Base-by-base conservation (phyloP, 1,140 invertebrate species). In the Dufourea novaeangliae region DNA sequence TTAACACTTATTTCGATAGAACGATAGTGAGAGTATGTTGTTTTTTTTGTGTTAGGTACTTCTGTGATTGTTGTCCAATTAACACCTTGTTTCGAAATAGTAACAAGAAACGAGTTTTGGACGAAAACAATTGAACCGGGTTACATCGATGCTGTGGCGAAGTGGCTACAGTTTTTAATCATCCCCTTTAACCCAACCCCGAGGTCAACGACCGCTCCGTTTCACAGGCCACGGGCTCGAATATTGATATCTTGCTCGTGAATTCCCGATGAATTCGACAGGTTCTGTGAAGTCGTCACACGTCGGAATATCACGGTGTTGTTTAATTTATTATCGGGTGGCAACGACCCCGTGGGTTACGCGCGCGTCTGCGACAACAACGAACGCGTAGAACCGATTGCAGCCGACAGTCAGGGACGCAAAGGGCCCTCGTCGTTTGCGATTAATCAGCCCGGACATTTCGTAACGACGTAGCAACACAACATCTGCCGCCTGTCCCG, bases 381-480 rank as follows among this genome's bases (percentile, higher is more conserved):
- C 72, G 81, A 69, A 74, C 70, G 74, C 61, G 61, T 84, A 79
- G 78, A 62, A 74, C 85, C 86, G 88, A 88, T 91, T 91, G 90
- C 86, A 71, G 64, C 72, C 81, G 89, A 91, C 90, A 90, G 89
- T 90, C 90, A 88, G 89, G 83, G 83, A 87, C 80, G 86, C 86
- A 78, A 88, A 91, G 88, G 82, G 86, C 82, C 79, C 88, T 90
- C 84, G 77, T 87, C 76, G 86, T 85, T 63, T 80, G 85, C 86
- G 85, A 91, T 91, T 91, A 90, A 91, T 91, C 90, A 91, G 84
- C 82, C 83, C 66, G 85, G 85, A 90, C 88, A 89, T 90, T 91
- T 89, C 83, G 87, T 87, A 88, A 87, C 86, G 86, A 88, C 86
- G 83, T 86, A 74, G 80, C 85, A 76, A 90, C 86, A 85, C 79